Evolutionary conservation across 2,113 vertebrate genomes (phyloP), one percentile per base, ranked within the genome.

Genomic region (Pungitius pungitius): DNA sequence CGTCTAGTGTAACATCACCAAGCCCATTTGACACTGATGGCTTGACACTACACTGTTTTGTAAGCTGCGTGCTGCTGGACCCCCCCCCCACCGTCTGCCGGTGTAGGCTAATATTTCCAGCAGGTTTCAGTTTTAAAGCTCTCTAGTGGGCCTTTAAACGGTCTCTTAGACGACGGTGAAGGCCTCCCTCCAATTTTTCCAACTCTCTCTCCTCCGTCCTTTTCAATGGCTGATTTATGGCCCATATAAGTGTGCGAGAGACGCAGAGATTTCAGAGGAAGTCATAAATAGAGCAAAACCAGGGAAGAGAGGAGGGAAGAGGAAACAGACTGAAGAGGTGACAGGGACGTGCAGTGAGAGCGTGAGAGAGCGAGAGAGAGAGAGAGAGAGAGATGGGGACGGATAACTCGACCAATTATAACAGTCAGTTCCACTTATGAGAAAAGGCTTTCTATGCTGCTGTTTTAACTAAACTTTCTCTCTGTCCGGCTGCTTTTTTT

Each of bases 161-260:
- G 94, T 94, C 94, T 92, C 91, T 95, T 87, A 91, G 92, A 94
- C 91, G 81, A 91, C 76, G 90, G 92, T 45, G 92, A 90, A 89
- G 92, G 92, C 93, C 89, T 85, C 89, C 88, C 90, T 89, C 94
- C 47, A 90, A 86, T 91, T 92, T 54, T 90, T 92, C 89, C 87
- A 88, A 3, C 30, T 35, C 33, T 7, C 5, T 35, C 33, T 90
- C 93, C 88, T 79, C 92, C 93, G 94, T 95, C 93, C 94, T 96
- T 96, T 95, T 95, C 92, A 88, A 92, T 82, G 85, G 27, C 81
- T 95, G 93, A 95, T 96, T 97, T 96, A 95, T 96, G 92, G 90
- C 89, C 88, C 88, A 92, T 92, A 89, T 93, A 92, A 92, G 92
- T 90, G 83, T 92, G 86, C 88, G 75, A 66, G 89, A 91, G 85